Percentiles rank a stretch among this genome's conserved stretches.
These are phyloP conservation scores for Spatulosminthurus flaviceps DNA, from an alignment of 2,888 invertebrate species.

Conservation along the genomic window DNA sequence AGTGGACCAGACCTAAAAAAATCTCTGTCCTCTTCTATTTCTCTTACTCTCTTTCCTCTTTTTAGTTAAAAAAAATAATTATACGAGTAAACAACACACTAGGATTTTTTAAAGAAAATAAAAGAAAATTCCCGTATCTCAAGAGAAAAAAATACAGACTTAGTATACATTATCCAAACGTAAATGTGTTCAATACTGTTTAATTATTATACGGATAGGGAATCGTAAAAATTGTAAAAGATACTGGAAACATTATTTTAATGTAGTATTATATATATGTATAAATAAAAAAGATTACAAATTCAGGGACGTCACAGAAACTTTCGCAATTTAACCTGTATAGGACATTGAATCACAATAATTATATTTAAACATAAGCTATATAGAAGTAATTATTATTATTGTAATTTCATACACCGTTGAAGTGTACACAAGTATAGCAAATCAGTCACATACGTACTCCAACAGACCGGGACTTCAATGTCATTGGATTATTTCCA, in stretches of 20 bases:
- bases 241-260: slow-evolving; percentile 8
- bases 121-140: background rate
- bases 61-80: slow-evolving; percentile 21
- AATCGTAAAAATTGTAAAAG: slow-evolving; percentile 15
- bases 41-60: slow-evolving; percentile 1
- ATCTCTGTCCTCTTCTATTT: slow-evolving; percentile 12
- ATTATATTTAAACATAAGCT: slow-evolving; percentile 7
- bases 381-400: background rate
- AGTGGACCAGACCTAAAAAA: slow-evolving; percentile 41
- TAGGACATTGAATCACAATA: slow-evolving; percentile 7
- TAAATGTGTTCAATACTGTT: background rate
- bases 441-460: too few relatives aligned
- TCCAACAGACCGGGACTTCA: background rate
- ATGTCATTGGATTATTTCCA: background rate
- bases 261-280: background rate
- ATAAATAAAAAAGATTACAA: background rate
- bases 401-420: background rate
- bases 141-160: slow-evolving; percentile 11
- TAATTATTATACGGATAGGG: background rate
- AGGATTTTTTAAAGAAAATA: slow-evolving; percentile 16
- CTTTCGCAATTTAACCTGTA: slow-evolving; percentile 1
- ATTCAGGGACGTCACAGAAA: slow-evolving; percentile 10
- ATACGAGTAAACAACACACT: slow-evolving; percentile 18
- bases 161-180: background rate
- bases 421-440: too few relatives aligned